Conservation (phyloP, 2,797 vertebrate species). For the Natrix natrix region DNA sequence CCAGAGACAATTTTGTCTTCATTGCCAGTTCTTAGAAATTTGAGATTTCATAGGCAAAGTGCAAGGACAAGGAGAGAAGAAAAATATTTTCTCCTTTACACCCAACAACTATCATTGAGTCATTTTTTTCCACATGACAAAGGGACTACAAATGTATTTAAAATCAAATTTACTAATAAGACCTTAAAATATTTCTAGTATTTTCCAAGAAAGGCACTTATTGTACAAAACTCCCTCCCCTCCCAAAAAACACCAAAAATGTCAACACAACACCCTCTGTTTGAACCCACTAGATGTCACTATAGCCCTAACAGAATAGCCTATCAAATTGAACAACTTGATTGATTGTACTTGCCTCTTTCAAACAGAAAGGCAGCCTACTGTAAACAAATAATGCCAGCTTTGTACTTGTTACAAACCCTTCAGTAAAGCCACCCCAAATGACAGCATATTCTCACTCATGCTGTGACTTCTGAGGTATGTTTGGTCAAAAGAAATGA, state of each 20-base stretch:
- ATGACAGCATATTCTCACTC: fast-evolving
- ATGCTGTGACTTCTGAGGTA: fast-evolving
- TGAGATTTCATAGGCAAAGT: not conserved
- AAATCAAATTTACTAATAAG: not conserved
- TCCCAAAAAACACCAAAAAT: not conserved
- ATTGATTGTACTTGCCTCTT: not conserved
- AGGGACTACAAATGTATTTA: fast-evolving
- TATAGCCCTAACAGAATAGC: conserved; percentile 51
- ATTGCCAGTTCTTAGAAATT: not conserved
- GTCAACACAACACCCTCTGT: not conserved
- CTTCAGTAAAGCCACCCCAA: not conserved
- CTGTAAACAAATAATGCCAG: not conserved
- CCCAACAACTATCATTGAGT: not conserved
- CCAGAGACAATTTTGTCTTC: not conserved
- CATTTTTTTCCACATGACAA: not conserved
- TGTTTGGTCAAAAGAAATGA: not conserved
- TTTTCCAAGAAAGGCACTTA: not conserved
- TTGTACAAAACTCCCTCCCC: not conserved
- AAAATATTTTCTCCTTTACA: not conserved
- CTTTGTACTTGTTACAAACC: not conserved
- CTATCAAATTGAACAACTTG: not conserved
- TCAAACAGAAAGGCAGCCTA: not conserved
- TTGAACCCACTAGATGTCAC: conserved; percentile 73
- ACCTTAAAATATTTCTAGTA: not conserved
- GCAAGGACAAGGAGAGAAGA: not conserved